A percentile compares a stretch with the other conserved stretches of the same genome.
These are phyloP conservation scores for Odobenus rosmarus DNA, from an alignment of 2,113 vertebrate species.

Conservation along the genomic window DNA sequence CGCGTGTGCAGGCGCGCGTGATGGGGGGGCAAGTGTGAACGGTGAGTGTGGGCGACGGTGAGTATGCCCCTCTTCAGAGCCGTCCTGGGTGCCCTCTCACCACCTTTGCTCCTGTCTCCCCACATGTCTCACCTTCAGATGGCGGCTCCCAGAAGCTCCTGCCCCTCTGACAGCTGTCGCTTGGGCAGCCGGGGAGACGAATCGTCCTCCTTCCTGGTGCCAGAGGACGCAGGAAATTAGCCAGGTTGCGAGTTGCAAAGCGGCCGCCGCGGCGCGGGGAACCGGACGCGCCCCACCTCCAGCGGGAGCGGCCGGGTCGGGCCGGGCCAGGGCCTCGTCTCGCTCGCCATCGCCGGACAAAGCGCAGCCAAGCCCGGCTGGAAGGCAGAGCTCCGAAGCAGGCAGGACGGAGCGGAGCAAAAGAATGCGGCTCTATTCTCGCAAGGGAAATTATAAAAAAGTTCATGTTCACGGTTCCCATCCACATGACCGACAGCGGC, in stretches of 20 bases:
- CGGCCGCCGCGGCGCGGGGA: constrained; percentile 83
- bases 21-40: background rate
- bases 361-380: constrained; percentile 83
- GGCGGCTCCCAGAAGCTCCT: constrained; percentile 85
- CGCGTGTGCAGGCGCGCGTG: background rate
- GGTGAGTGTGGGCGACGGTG: background rate
- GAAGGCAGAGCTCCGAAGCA: constrained; percentile 89
- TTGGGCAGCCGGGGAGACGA: constrained; percentile 86
- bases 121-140: constrained; percentile 90
- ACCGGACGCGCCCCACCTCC: constrained; percentile 88
- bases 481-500: constrained; percentile 94
- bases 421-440: constrained; percentile 97
- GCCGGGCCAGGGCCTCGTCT: constrained; percentile 79
- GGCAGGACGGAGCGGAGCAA: constrained; percentile 91
- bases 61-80: background rate
- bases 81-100: constrained; percentile 49
- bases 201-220: constrained; percentile 88
- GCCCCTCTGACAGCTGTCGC: constrained; percentile 91
- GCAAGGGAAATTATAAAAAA: constrained; percentile 99
- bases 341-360: constrained; percentile 85
- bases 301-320: constrained; percentile 82
- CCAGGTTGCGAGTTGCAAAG: constrained; percentile 89
- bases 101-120: constrained; percentile 81
- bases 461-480: constrained; percentile 98
- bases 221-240: constrained; percentile 91